A percentile compares a stretch with the other conserved stretches of the same genome.
Evolutionary conservation across 2,113 vertebrate species (phyloP).

Genomic region (Falco punctatus): DNA sequence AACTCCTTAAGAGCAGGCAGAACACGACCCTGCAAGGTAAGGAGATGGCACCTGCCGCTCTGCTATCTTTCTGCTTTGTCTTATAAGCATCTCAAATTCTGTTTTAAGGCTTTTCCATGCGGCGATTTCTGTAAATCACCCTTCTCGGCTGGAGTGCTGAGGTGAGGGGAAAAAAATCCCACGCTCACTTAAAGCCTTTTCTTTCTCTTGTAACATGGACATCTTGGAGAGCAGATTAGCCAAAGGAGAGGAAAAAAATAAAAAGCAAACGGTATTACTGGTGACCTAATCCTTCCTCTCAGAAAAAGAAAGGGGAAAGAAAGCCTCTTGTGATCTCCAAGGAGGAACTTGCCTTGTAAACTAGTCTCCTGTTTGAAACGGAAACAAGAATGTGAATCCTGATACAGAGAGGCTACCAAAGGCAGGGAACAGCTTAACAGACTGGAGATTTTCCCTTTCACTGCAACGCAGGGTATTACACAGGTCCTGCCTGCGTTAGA

Average conservation of each 20-base stretch:
- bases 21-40: background rate
- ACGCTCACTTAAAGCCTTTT: slow-evolving; percentile 40
- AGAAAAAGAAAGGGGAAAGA: slow-evolving; percentile 65
- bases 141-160: slow-evolving; percentile 15
- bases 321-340: slow-evolving; percentile 69
- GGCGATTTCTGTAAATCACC: slow-evolving; percentile 36
- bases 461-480: slow-evolving; percentile 21
- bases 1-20: background rate
- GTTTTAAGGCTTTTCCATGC: slow-evolving; percentile 23
- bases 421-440: slow-evolving; percentile 57
- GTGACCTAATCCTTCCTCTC: slow-evolving; percentile 70
- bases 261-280: slow-evolving; percentile 64
- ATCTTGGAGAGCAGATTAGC: slow-evolving; percentile 73
- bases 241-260: slow-evolving; percentile 18
- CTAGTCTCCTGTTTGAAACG: slow-evolving; percentile 62
- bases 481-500: background rate
- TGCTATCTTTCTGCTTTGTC: slow-evolving; percentile 30
- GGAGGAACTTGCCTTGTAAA: slow-evolving; percentile 72
- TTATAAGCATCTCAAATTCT: slow-evolving; percentile 52
- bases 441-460: slow-evolving; percentile 51
- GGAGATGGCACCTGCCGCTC: background rate
- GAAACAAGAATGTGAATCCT: slow-evolving; percentile 69
- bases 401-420: slow-evolving; percentile 60
- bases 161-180: slow-evolving; percentile 42
- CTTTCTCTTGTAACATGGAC: slow-evolving; percentile 68